These are phyloP conservation scores for Pangasius mekongensis DNA, from an alignment of 2,797 vertebrate species.

Conservation along the genomic window DNA sequence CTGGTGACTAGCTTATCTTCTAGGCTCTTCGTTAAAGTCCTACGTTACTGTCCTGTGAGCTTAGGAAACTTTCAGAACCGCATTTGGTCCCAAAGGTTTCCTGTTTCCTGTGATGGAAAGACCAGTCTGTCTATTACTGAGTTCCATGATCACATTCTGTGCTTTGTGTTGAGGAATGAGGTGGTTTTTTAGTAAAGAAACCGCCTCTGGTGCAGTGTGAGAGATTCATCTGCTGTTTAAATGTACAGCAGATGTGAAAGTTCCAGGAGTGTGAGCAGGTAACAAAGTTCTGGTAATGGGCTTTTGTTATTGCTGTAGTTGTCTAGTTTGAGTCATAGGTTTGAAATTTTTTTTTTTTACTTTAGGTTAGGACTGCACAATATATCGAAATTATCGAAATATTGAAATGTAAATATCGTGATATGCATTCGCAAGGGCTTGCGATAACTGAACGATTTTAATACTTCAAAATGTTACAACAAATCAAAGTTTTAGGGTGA, in stretches of 20 bases:
- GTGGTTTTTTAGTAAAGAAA: background rate
- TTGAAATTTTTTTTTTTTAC: background rate
- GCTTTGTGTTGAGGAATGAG: background rate
- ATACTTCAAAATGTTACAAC: no score
- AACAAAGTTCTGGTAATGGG: background rate
- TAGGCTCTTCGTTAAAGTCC: background rate
- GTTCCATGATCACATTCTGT: background rate
- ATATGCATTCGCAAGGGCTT: no score
- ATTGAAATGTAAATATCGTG: no score
- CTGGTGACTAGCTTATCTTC: background rate
- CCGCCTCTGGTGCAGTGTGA: background rate
- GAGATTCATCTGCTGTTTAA: background rate
- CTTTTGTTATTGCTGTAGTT: background rate
- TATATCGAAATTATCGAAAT: no score
- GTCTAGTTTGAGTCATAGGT: background rate
- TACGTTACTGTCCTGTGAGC: background rate
- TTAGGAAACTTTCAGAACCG: constrained; percentile 9
- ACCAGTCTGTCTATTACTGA: background rate
- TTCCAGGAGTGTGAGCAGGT: background rate
- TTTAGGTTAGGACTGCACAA: no score
- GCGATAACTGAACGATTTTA: no score
- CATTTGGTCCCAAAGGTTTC: background rate
- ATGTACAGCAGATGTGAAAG: background rate
- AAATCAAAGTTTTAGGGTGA: no score
- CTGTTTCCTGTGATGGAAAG: constrained; percentile 50